Evolutionary conservation across 1,140 invertebrate genomes (phyloP), one percentile per base, ranked within the genome.

Genomic region (Drosophila kurseongensis): DNA sequence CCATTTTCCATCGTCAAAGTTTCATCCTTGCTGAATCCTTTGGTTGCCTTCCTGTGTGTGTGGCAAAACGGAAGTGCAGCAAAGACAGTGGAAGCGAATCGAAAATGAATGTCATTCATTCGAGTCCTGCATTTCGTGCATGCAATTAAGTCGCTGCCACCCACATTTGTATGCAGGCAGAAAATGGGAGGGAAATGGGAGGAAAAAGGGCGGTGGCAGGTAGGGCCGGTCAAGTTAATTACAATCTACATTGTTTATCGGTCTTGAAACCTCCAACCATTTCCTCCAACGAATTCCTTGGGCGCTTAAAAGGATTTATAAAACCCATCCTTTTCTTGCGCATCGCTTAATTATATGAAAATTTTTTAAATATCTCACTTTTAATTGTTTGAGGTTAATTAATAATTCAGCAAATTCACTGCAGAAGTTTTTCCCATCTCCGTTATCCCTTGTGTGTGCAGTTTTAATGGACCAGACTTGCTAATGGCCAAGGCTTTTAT

Each of bases 51-150:
- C 27, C 52, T 58, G 48, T 47, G 41, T 45, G 57, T 77, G 74
- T 66, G 65, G 63, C 67, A 71, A 71, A 83, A 69, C 84, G 79
- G 83, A 88, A 77, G 84, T 88, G 80, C 84, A 83, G 61, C 84
- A 78, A 65, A 78, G 60, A 51, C 47, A 57, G 54, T 51, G 71
- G 50, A 62, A 29, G 38, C 54, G 44, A 56, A 42, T 44, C 55
- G 75, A 88, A 88, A 89, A 86, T 83, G 84, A 88, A 83, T 88
- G 83, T 89, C 83, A 83, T 88, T 88, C 84, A 89, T 83, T 85
- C 72, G 68, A 14, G 40, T 55, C 58, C 40, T 55, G 67, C 57
- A 73, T 60, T 61, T 77, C 67, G 59, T 81, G 78, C 82, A 88
- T 88, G 82, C 82, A 86, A 82, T 86, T 86, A 86, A 78, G 78